These are phyloP conservation scores for Acromyrmex echinatior DNA, from an alignment of 1,140 invertebrate genomes.

Conservation along the genomic window DNA sequence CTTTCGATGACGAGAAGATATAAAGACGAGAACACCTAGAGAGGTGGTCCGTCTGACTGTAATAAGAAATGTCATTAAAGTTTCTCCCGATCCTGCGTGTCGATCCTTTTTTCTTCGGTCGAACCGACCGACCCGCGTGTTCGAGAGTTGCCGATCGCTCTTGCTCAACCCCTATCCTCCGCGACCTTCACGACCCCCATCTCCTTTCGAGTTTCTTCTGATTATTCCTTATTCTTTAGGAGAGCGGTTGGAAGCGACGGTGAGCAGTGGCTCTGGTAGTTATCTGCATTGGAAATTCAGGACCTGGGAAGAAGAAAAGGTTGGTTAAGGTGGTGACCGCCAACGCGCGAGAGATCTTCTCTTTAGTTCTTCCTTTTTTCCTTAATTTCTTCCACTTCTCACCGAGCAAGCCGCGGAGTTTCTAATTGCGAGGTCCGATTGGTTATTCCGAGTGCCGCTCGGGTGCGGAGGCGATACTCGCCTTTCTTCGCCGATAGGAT, in stretches of 20 bases:
- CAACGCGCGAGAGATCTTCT: slow-evolving; percentile 31
- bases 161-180: slow-evolving; percentile 28
- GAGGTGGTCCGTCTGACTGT: slow-evolving; percentile 46
- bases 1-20: slow-evolving; percentile 24
- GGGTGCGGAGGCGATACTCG: slow-evolving; percentile 47
- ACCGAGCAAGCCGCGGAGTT: slow-evolving; percentile 19
- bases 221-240: slow-evolving; percentile 75
- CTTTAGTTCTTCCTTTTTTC: background rate
- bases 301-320: background rate
- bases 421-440: slow-evolving; percentile 68
- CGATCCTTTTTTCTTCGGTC: slow-evolving; percentile 68
- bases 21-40: slow-evolving; percentile 10
- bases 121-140: slow-evolving; percentile 20
- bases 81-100: slow-evolving; percentile 74
- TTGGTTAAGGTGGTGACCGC: slow-evolving; percentile 37
- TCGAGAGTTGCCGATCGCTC: slow-evolving; percentile 37
- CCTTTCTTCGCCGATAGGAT: slow-evolving; percentile 41
- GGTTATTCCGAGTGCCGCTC: slow-evolving; percentile 57
- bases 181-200: background rate
- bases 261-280: slow-evolving; percentile 61
- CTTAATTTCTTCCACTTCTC: slow-evolving; percentile 51
- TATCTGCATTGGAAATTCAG: slow-evolving; percentile 76
- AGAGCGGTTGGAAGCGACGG: background rate
- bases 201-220: slow-evolving; percentile 54
- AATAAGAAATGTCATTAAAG: slow-evolving; percentile 81